phyloP scores from a whole-genome alignment of 1,140 invertebrate species.

The Fopius arisanus region DNA sequence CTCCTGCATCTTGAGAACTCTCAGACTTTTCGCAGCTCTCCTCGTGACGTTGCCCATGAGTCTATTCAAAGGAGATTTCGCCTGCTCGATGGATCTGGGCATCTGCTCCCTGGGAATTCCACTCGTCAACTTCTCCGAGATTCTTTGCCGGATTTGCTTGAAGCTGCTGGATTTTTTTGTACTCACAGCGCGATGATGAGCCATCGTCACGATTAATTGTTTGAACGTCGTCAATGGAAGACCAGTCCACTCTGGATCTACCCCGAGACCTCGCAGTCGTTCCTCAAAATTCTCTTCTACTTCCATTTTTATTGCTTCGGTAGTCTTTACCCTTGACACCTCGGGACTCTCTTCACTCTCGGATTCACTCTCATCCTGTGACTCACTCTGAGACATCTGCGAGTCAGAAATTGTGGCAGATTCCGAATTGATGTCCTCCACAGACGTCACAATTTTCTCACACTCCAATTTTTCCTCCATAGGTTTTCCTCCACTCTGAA shows the following conservation, averaged over 20 bases:
- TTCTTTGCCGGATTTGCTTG: constrained; percentile 61
- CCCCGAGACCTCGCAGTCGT: constrained; percentile 64
- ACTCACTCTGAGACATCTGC: neutral
- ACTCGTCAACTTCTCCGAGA: constrained; percentile 63
- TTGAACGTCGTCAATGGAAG: constrained; percentile 63
- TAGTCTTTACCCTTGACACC: neutral
- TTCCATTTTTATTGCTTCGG: constrained; percentile 42
- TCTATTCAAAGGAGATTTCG: constrained; percentile 58
- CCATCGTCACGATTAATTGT: constrained; percentile 64
- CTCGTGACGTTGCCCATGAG: constrained; percentile 65
- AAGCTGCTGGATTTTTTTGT: constrained; percentile 65
- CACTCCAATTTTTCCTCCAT: neutral
- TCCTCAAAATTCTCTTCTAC: constrained; percentile 46
- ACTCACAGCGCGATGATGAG: constrained; percentile 64
- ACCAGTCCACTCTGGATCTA: constrained; percentile 67
- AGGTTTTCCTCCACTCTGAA: neutral
- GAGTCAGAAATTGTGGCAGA: neutral
- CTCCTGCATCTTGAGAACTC: constrained; percentile 39
- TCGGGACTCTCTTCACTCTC: neutral
- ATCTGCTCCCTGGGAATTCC: constrained; percentile 47
- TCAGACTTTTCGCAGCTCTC: constrained; percentile 65
- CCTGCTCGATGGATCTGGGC: constrained; percentile 38
- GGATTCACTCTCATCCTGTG: neutral
- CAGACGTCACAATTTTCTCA: neutral
- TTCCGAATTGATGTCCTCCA: neutral